These are phyloP conservation scores for Cochlearius cochlearius DNA, from an alignment of 2,113 vertebrate genomes.

Conservation along the genomic window DNA sequence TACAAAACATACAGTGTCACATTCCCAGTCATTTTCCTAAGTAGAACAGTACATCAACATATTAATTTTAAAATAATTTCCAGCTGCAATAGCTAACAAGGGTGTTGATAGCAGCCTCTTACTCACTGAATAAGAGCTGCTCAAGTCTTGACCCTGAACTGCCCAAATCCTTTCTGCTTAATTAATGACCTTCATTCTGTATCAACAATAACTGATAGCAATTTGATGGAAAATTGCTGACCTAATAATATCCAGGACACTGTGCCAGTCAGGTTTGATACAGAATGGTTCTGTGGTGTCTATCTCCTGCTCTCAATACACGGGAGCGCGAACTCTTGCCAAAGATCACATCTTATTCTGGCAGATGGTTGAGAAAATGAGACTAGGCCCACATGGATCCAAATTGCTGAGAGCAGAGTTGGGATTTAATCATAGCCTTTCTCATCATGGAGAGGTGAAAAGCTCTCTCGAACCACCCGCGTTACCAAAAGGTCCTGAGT, in stretches of 20 bases:
- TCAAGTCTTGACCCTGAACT: conserved; percentile 1
- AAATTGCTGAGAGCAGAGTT: background rate
- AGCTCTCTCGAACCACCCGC: background rate
- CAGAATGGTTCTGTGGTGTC: background rate
- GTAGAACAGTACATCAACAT: background rate
- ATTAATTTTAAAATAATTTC: conserved; percentile 19
- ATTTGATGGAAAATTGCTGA: conserved; percentile 36
- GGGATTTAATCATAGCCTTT: background rate
- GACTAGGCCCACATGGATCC: background rate
- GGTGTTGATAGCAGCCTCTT: background rate
- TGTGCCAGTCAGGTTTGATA: conserved; percentile 8
- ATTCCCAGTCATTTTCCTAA: background rate
- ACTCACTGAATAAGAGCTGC: background rate
- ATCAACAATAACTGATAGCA: conserved; percentile 21
- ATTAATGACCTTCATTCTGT: conserved; percentile 10
- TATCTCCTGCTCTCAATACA: background rate
- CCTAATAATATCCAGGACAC: background rate
- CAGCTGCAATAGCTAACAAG: background rate
- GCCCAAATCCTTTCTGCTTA: conserved; percentile 12
- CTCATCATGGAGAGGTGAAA: background rate
- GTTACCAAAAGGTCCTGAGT: background rate
- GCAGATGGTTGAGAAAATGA: background rate
- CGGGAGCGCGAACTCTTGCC: background rate
- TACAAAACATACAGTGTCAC: background rate
- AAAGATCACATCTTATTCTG: conserved; percentile 1